Evolutionary conservation across 2,888 invertebrate genomes (phyloP), one percentile per base, ranked within the genome.

Genomic region (Caenorhabditis becei): DNA sequence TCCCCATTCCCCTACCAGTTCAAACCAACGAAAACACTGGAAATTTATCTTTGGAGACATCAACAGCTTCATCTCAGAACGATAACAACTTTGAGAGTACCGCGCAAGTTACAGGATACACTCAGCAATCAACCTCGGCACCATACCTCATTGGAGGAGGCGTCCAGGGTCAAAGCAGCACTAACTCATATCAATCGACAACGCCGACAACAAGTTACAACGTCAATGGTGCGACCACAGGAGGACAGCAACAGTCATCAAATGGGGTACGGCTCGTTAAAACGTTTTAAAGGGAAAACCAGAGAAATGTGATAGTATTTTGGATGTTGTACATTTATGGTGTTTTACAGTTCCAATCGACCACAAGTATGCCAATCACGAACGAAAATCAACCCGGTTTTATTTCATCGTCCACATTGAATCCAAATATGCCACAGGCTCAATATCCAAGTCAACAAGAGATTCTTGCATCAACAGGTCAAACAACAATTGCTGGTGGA

Each of bases 361-460:
- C 72, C 58, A 79, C 78, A 32, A 62, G 56, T 32, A 49, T 63
- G 37, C 77, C 69, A 56, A 47, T 47, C 53, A 59, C 69, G 53
- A 70, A 77, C 69, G 63, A 75, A 58, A 66, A 56, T 28, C 77
- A 69, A 63, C 44, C 62, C 51, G 67, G 75, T 66, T 66, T 74
- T 32, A 28, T 20, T 14, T 41, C 35, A n/a, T 56, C 66, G 14
- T 66, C 75, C 51, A 69, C 69, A 3, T 24, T 61, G 28, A 65
- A 70, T 47, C 77, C 77, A n/a, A 77, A 70, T 14, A 70, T 70
- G 70, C 77, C 69, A 59, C 78, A 71, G 44, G 56, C 71, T 24
- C 72, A 74, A 51, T 74, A 69, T 74, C 80, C 72, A 24, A 80
- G 80, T 61, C 80, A 80, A 49, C 80, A 80, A 65, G 69, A 80